Base-by-base conservation (phyloP, 2,113 vertebrate genomes). In the Phrynosoma blainvillii region DNA sequence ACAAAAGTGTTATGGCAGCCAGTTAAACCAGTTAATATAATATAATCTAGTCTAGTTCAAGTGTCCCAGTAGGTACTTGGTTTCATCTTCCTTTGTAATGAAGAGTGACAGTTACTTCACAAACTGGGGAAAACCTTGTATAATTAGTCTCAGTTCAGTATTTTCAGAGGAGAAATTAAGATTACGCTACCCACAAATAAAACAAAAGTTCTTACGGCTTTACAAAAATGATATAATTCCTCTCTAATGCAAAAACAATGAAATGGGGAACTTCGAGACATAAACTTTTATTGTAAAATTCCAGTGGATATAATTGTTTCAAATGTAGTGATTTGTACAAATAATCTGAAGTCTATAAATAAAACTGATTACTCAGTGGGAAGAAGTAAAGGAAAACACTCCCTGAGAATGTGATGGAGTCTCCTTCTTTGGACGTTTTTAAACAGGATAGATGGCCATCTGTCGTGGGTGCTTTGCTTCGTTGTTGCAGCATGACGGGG, bases 31-130 rank as follows among this genome's bases (percentile, higher is more conserved):
- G 1, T 18, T 80, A 62, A 84, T 92, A 89, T 90, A 76, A 91
- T 81, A 91, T 82, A 88, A 92, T 89, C 84, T 91, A 82, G 88
- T 93, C 91, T 71, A 73, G 83, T 77, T 87, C 87, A 87, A 42
- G 85, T 94, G 62, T 90, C 92, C 87, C 89, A 76, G 68, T 79
- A 56, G 89, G 92, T 85, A 56, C 84, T 93, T 92, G 89, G 77
- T 86, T 92, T 92, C 83, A 1, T 88, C 90, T 80, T 89, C 79
- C 59, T 90, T 91, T 88, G 52, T 93, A 94, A 92, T 93, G 89
- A 93, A 81, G 76, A 73, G 84, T 89, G 84, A 84, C 88, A 88
- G 76, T 93, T 93, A 77, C 91, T 94, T 78, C 87, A 86, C 90
- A 84, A 84, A n/a, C 80, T 88, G 77, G 75, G 42, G 84, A 89